Base-by-base conservation (phyloP, 2,888 invertebrate genomes). In the Ochropacha duplaris region DNA sequence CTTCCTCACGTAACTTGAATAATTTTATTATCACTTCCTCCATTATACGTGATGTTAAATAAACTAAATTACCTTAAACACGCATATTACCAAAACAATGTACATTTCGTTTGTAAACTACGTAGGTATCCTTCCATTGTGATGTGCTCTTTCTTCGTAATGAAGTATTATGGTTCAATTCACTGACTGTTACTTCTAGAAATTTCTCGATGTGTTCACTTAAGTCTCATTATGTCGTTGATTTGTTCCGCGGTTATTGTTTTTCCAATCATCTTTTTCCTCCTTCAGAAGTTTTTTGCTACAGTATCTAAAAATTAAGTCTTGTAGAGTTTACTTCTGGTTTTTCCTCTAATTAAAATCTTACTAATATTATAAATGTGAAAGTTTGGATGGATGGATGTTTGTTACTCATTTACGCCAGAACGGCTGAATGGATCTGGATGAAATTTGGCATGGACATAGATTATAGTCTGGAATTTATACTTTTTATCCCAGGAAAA, bases 1-100 rank as follows among this genome's bases (percentile, higher is more conserved):
- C 74, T 78, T 76, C 71, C 60, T 60, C 63, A 64, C 62, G 65
- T 65, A 68, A 65, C 31, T 51, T 63, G 68, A 73, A 63, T 72
- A 66, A 66, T 60, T 57, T 56, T 57, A 58, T 52, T 31, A 50
- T 26, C 22, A 19, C 62, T 59, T 58, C 56, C 58, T 52, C 50
- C 58, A 59, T 55, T 57, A 57, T 57, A 57, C 61, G 64, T 66
- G 65, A 58, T 56, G 57, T 52, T 59, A 54, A 31, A 44, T 49
- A 51, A 49, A 56, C 50, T 56, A 54, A 62, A 58, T 65, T 66
- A 67, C 62, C 62, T 58, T 56, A 60, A 62, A 31, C 19, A n/a
- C 12, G 4, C 22, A 4, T 14, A 19, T 19, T n/a, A 28, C 4
- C 31, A 31, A 31, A 24, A 52, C 31, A 52, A 26, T 52, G 31